These are phyloP conservation scores for Moxostoma hubbsi DNA, from an alignment of 2,797 vertebrate species.

Conservation along the genomic window DNA sequence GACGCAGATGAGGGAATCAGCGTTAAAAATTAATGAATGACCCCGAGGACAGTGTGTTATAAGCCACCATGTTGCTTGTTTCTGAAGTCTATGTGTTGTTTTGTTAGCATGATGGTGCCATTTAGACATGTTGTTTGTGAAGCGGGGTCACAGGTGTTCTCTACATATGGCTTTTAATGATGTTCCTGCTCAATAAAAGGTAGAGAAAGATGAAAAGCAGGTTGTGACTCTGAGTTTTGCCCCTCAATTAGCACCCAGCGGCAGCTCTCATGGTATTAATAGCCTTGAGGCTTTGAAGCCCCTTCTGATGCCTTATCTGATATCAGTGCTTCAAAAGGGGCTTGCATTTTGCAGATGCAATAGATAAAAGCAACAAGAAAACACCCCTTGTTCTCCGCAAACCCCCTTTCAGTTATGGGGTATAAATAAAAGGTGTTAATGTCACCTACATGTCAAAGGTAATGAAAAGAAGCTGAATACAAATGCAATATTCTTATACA, in stretches of 20 bases:
- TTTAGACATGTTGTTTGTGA: constrained; percentile 50
- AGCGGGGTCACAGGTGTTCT: constrained; percentile 40
- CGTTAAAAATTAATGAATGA: constrained; percentile 58
- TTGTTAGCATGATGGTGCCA: constrained; percentile 50
- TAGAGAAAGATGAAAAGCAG: constrained; percentile 53
- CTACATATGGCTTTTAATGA: constrained; percentile 59
- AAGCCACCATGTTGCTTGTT: constrained; percentile 23
- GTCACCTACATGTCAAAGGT: constrained; percentile 25
- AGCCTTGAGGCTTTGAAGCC: constrained; percentile 53
- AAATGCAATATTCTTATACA: background rate
- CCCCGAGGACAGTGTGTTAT: constrained; percentile 44
- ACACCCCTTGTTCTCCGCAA: constrained; percentile 8
- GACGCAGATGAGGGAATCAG: constrained; percentile 38
- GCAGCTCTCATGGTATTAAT: constrained; percentile 53
- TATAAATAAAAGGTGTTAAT: constrained; percentile 17
- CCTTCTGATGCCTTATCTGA: constrained; percentile 46
- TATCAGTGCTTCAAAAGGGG: constrained; percentile 50
- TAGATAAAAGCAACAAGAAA: constrained; percentile 37
- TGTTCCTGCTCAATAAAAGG: constrained; percentile 40
- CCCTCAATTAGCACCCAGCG: constrained; percentile 55
- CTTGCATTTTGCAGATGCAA: background rate
- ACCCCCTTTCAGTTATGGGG: constrained; percentile 29
- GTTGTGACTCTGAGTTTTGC: constrained; percentile 39
- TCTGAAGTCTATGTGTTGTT: constrained; percentile 38
- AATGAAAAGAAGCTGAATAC: constrained; percentile 18